Evolutionary conservation across 2,113 vertebrate species (phyloP), one percentile per base, ranked within the genome.

Genomic region (Nymphicus hollandicus): DNA sequence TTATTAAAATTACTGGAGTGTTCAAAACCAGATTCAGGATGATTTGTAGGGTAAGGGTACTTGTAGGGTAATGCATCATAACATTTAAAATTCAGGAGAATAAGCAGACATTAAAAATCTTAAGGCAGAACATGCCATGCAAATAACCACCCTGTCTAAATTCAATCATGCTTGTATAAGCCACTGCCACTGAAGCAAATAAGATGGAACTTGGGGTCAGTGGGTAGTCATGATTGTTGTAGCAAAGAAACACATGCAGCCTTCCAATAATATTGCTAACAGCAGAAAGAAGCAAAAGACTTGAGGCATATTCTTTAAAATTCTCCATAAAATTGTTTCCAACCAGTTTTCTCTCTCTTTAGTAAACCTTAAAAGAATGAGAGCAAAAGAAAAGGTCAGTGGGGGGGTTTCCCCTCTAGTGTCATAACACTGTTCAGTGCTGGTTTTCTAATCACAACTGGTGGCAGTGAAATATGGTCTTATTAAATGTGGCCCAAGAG

Each of bases 391-490:
- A 71, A 53, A 17, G 17, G 8, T 47, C 25, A 17, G 3, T n/a
- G 10, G 29, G 12, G 52, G 6, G 11, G 31, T 13, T 15, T 58
- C 33, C 8, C 13, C 5, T 77, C 27, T 43, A 7, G 10, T 15
- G 13, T 31, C 66, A 35, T 11, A 60, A 24, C 15, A 31, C 14
- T n/a, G 20, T 19, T 73, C 19, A 49, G 46, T 22, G 17, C 25
- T 83, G 20, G 4, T 56, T 90, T 90, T 66, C 72, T 65, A 49
- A 20, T 16, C 33, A 37, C 14, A 61, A 0, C 5, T 31, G 11
- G 20, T 35, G 11, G 22, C 27, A 49, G 13, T 13, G 15, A 50
- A 69, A 49, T 55, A 17, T 1, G 0, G 2, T 39, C 11, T 71
- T 47, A 15, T 11, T 29, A 70, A 35, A 43, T 43, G 11, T 35